Evolutionary conservation across 2,888 invertebrate species (phyloP).

Genomic region (Brenthis ino): DNA sequence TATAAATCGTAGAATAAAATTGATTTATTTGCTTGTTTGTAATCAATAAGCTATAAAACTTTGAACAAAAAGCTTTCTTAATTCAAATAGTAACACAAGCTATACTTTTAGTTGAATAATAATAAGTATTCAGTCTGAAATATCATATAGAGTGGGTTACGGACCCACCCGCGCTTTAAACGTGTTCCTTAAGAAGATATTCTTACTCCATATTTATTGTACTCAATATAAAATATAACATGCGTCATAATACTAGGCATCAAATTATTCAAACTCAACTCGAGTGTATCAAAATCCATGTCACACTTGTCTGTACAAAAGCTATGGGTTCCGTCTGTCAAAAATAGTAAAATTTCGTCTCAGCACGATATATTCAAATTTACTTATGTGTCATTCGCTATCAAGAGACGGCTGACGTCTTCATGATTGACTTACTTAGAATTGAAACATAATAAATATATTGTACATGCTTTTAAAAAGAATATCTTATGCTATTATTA

Average conservation of each 20-base stretch:
- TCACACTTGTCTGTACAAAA: constrained; percentile 41
- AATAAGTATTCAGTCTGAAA: too few species aligned
- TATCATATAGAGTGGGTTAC: too few species aligned
- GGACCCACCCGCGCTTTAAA: too few species aligned
- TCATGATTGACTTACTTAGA: constrained; percentile 55
- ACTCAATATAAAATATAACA: constrained; percentile 5
- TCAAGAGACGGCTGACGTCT: constrained; percentile 67
- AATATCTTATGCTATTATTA: constrained; percentile 34
- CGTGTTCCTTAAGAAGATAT: neutral
- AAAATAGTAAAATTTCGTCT: constrained; percentile 72
- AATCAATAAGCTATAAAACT: too few species aligned
- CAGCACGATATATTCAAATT: constrained; percentile 74
- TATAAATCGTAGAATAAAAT: too few species aligned
- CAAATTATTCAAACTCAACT: constrained; percentile 8
- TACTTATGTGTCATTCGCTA: constrained; percentile 74
- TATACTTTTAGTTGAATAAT: too few species aligned
- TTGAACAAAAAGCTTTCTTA: too few species aligned
- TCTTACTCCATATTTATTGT: neutral
- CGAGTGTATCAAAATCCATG: constrained; percentile 38
- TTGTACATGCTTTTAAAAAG: constrained; percentile 36
- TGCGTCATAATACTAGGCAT: neutral
- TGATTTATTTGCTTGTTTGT: too few species aligned
- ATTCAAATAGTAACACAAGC: too few species aligned
- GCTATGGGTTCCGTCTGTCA: constrained; percentile 55
- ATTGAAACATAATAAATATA: constrained; percentile 46